These are phyloP conservation scores for Bugulina stolonifera DNA, from an alignment of 2,888 invertebrate species.

Conservation along the genomic window DNA sequence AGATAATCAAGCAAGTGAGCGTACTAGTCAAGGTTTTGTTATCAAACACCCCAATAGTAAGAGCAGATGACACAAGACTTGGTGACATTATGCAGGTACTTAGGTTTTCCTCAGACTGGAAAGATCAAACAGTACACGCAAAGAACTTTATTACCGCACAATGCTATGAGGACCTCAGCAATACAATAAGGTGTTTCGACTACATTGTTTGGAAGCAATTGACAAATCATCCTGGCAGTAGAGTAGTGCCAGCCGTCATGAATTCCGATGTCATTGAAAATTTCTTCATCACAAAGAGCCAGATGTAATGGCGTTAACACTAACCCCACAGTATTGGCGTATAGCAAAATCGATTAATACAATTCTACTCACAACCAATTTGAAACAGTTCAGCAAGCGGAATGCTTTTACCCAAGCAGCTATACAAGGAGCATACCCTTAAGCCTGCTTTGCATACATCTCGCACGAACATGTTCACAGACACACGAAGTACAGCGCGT, in stretches of 20 bases:
- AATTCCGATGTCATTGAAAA: neutral
- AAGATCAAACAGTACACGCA: neutral
- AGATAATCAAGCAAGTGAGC: neutral
- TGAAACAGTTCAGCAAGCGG: too few species aligned
- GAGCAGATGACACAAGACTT: neutral
- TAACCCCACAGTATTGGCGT: too few species aligned
- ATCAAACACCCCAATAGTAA: neutral
- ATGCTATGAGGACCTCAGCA: neutral
- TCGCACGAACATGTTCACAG: too few species aligned
- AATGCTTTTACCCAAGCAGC: neutral
- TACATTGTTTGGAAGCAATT: neutral
- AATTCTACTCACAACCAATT: too few species aligned
- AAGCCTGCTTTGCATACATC: too few species aligned
- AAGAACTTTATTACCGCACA: neutral
- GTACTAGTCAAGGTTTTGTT: neutral
- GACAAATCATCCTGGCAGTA: neutral
- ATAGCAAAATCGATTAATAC: too few species aligned
- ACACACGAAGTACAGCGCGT: too few species aligned
- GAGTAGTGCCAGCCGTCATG: neutral
- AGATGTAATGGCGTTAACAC: neutral
- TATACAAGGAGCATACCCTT: neutral
- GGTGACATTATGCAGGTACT: neutral
- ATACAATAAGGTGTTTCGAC: neutral
- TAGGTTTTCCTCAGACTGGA: neutral
- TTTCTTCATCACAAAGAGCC: neutral